Evolutionary conservation across 1,140 invertebrate genomes (phyloP), one percentile per base, ranked within the genome.

Genomic region (Galleria mellonella): DNA sequence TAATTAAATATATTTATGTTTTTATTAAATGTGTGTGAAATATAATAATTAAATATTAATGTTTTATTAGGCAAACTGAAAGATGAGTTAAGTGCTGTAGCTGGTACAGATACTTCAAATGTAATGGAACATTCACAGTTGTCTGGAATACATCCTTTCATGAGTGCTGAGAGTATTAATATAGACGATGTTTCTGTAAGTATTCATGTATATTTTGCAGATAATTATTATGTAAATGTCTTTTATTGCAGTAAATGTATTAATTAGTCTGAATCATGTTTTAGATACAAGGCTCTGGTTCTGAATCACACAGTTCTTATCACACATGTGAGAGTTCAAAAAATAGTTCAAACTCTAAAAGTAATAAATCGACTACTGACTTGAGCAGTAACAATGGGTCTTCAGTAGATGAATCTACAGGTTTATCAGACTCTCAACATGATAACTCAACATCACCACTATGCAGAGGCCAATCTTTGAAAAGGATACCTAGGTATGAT

Each of bases 371-470:
- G 14, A 17, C 74, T 12, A 78, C 73, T 40, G 70, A 78, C 47
- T 31, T 72, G 4, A 77, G 81, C 39, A 70, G 69, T 38, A 54
- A 66, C 27, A 74, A 74, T 55, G 66, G 62, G 8, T 75, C 74
- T 2, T 70, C 78, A 30, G 39, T 72, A 32, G 55, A 53, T 14
- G 77, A 82, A 36, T 81, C 76, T 4, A 55, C 69, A 12, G 51
- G 68, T 1, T 55, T 64, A 4, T 72, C 69, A 28, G 81, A 83
- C 47, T 82, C 74, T 4, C 70, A 74, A 39, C 72, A 84, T 54
- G 72, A 84, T 37, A 67, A 86, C 42, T 78, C 74, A n/a, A 81
- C 82, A 6, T 89, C 88, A 33, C 88, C 88, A 23, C 51, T 89
- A 0, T 87, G 87, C 48, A 70, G 88, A 44, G 75, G 79, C 35